Base-by-base conservation (phyloP, 2,888 invertebrate genomes). In the Hydrotaea cyrtoneurina region DNA sequence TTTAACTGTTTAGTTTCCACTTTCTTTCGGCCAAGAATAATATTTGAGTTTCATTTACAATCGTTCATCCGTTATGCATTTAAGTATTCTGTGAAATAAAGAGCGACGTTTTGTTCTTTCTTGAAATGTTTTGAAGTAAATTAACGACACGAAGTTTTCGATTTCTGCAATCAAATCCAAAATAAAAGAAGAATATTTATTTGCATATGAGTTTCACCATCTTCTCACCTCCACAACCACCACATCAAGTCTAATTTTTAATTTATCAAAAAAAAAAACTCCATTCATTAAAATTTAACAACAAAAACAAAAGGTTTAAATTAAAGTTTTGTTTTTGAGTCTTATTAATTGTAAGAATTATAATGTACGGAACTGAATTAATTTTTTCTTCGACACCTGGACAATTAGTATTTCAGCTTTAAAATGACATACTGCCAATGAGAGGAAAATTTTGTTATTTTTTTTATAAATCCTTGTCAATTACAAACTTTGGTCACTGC, bases 171-270 rank as follows among this genome's bases (percentile, higher is more conserved):
- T 21, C 11, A 69, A 69, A 69, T 19, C 21, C 23, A 69, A 69
- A 62, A 62, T 15, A 26, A 77, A 53, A 23, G 57, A 50, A 73
- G 85, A 85, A 85, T 85, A 85, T 85, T 85, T 85, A 85, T 82
- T 50, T 64, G 82, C 85, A 85, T 85, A 69, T 15, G 43, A 46
- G 69, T 81, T 78, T 82, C 79, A 85, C 85, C 85, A 82, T 74
- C 21, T 31, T 31, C 69, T 85, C 85, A 85, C 82, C 85, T 82
- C 85, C 85, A 85, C 85, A 82, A 85, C 77, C 85, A 85, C 85
- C 85, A 82, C 85, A 85, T 85, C 85, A 85, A 85, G 79, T 79
- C 85, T 85, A 85, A 85, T 85, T 85, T 31, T 85, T 80, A 78
- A 71, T 80, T 75, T 75, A 55, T 77, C 64, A 72, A 73, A 39